Evolutionary conservation across 2,113 vertebrate species (phyloP), one percentile per base, ranked within the genome.

Genomic region (Polypterus senegalus): DNA sequence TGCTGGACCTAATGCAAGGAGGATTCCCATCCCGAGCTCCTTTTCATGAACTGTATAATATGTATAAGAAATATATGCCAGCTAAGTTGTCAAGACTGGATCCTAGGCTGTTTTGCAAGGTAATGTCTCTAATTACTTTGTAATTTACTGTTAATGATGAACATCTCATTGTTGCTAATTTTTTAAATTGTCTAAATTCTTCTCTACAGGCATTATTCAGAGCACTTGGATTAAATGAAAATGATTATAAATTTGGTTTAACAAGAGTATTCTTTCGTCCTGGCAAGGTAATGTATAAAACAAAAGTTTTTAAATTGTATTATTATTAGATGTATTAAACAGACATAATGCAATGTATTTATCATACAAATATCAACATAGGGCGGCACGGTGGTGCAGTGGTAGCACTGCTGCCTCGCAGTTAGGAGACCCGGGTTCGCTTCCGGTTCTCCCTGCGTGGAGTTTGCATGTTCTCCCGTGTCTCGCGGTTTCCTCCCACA

Each of bases 41-140:
- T 0, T 99, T 99, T 84, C 94, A 97, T 4, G 96, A 99, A n/a
- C 88, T 99, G 3, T 99, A 99, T 80, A 99, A 97, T 73, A 98
- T 99, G 96, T 99, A 99, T 76, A 91, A 97, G 77, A 87, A 92
- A 64, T 99, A 96, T 66, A 89, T 99, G 89, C 96, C 96, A 6
- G 83, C 89, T 54, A 96, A 97, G 66, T 80, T 99, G 60, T 84
- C 86, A 57, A 88, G 96, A 3, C 79, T 99, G 60, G 96, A 98
- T 80, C 96, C 95, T 1, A 86, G 96, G 2, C 90, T 99, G 46
- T 99, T 99, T 79, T 97, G 93, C 86, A 99, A 99, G 88, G 96
- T 97, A 11, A 6, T 70, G 3, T 7, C 27, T 48, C 46, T n/a
- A 2, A 0, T 5, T 43, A 7, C 49, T 3, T 11, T 6, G 5